Percentiles rank a stretch among this genome's conserved stretches.
phyloP scores from a whole-genome alignment of 2,888 invertebrate species.

The Stratiomys singularior region DNA sequence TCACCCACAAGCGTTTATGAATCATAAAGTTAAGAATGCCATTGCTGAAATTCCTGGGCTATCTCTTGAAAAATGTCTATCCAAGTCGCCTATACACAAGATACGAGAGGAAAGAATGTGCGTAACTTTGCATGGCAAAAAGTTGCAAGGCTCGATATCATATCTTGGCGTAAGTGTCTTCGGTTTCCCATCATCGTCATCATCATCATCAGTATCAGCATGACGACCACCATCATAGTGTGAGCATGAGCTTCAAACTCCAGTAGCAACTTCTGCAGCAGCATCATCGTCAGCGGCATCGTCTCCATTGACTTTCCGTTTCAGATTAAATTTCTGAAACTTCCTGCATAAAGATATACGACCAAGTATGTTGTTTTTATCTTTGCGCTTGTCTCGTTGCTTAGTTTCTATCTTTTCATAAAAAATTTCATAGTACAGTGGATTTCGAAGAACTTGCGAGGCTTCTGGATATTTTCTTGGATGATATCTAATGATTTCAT shows the following conservation, averaged over 20 bases:
- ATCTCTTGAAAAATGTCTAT: slow-evolving; percentile 10
- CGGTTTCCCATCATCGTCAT: not conserved
- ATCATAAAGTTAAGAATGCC: not conserved
- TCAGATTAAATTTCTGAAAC: slow-evolving; percentile 25
- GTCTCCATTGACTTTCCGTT: slow-evolving; percentile 23
- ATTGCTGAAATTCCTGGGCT: not conserved
- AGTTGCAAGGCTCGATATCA: not conserved
- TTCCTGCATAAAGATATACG: slow-evolving; percentile 3
- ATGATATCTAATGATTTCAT: not conserved
- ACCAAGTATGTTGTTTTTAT: not conserved
- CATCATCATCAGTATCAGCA: not conserved
- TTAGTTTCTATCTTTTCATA: not conserved
- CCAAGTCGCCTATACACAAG: not conserved
- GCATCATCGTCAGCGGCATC: not conserved
- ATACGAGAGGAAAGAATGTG: not conserved
- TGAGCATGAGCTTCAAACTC: not conserved
- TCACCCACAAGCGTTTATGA: not conserved
- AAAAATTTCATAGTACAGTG: not conserved
- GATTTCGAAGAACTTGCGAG: slow-evolving; percentile 9
- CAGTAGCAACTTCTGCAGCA: not conserved
- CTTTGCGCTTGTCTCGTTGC: not conserved
- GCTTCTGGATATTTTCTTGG: slow-evolving; percentile 23
- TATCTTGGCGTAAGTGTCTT: not conserved
- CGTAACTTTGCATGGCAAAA: slow-evolving; percentile 9
- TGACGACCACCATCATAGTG: not conserved